Evolutionary conservation across 2,888 invertebrate species (phyloP).

Genomic region (Athalia rosae): DNA sequence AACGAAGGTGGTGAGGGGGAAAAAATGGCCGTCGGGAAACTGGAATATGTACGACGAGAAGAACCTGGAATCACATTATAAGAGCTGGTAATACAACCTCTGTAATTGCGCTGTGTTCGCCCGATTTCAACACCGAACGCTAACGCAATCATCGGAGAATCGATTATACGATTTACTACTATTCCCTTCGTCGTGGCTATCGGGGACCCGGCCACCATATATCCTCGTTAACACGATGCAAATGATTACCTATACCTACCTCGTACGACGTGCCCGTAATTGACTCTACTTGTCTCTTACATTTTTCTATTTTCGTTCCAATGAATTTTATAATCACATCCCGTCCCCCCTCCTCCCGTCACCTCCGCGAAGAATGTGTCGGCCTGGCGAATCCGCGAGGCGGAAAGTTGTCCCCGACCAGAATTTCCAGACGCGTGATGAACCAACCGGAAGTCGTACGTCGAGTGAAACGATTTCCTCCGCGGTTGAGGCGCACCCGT

Average conservation of each 20-base stretch:
- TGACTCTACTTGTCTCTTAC: not conserved
- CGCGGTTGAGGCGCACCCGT: not conserved
- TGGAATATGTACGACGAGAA: conserved; percentile 30
- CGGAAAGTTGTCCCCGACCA: not conserved
- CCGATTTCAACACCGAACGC: conserved; percentile 57
- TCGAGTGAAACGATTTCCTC: conserved; percentile 19
- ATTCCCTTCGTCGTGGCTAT: conserved; percentile 1
- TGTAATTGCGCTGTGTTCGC: conserved; percentile 61
- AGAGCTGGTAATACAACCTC: conserved; percentile 56
- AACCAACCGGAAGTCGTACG: conserved; percentile 30
- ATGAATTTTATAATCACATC: no score
- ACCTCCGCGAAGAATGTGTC: no score
- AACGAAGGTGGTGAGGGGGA: not conserved
- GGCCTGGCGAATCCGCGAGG: not conserved
- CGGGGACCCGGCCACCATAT: not conserved
- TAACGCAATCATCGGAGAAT: conserved; percentile 62
- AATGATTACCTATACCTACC: conserved; percentile 5
- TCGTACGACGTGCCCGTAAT: not conserved
- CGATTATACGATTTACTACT: conserved; percentile 52
- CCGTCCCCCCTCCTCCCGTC: no score
- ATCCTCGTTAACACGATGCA: not conserved
- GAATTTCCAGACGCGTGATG: not conserved
- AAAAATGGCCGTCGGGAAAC: not conserved
- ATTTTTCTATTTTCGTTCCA: no score
- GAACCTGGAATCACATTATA: conserved; percentile 25